A percentile compares a stretch with the other conserved stretches of the same genome.
These are phyloP conservation scores for Dasypus novemcinctus DNA, from an alignment of 2,113 vertebrate species.

Conservation along the genomic window DNA sequence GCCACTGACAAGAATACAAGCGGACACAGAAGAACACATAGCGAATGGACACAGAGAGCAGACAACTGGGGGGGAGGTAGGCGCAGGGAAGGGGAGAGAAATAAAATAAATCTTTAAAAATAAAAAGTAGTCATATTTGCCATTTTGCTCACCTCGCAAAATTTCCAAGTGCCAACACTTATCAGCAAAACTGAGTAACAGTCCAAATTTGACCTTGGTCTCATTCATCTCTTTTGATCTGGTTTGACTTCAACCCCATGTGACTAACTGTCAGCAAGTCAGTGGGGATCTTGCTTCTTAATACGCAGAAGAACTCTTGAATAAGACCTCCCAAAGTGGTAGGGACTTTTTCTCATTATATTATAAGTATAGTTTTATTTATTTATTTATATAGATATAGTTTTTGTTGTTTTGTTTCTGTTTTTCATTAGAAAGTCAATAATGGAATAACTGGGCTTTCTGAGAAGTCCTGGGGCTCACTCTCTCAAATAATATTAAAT, in stretches of 20 bases:
- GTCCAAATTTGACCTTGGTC: background rate
- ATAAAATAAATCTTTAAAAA: no score
- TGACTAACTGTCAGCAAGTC: background rate
- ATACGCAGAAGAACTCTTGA: background rate
- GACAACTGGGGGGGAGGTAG: no score
- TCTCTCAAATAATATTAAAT: background rate
- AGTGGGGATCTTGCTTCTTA: background rate
- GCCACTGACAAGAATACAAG: no score
- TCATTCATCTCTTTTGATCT: background rate
- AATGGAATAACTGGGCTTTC: background rate
- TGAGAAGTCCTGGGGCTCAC: background rate
- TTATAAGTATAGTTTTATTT: no score
- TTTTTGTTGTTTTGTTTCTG: no score
- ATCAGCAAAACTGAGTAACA: background rate
- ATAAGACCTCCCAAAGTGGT: background rate
- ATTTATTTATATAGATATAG: fast-evolving
- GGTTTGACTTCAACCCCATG: background rate
- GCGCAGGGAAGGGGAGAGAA: no score
- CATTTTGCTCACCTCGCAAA: background rate
- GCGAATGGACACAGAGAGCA: no score
- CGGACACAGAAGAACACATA: no score
- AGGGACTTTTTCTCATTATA: background rate
- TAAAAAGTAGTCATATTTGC: background rate
- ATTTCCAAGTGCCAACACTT: background rate
- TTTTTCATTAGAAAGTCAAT: background rate